A percentile compares a stretch with the other conserved stretches of the same genome.
These are phyloP conservation scores for Myrmecobius fasciatus DNA, from an alignment of 2,113 vertebrate species.

Conservation along the genomic window DNA sequence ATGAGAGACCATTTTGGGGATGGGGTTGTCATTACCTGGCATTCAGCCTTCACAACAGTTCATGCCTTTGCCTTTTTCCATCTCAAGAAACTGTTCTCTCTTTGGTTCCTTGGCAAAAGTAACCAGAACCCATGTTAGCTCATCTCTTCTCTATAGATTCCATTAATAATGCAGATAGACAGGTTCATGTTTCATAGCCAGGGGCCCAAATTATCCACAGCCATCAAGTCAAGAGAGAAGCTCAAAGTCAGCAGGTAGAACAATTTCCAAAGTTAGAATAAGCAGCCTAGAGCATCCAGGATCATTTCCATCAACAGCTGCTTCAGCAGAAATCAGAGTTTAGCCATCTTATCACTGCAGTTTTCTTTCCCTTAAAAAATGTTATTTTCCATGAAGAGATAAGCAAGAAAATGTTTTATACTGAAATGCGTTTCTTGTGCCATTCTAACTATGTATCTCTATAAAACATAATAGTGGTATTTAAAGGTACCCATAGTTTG, in stretches of 20 bases:
- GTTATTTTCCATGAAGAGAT: conserved; percentile 43
- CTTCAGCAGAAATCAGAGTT: conserved; percentile 71
- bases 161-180: conserved; percentile 50
- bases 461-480: conserved; percentile 45
- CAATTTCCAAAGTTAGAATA: conserved; percentile 63
- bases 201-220: conserved; percentile 52
- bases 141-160: conserved; percentile 29
- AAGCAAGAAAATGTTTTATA: conserved; percentile 53
- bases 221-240: conserved; percentile 56
- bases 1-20: not conserved
- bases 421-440: conserved; percentile 29
- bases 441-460: conserved; percentile 36
- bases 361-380: conserved; percentile 2
- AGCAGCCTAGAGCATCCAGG: conserved; percentile 58
- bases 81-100: conserved; percentile 30
- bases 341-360: conserved; percentile 56
- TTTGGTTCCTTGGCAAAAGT: conserved; percentile 24
- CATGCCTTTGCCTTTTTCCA: conserved; percentile 45
- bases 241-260: conserved; percentile 60
- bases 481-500: conserved; percentile 31
- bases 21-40: not conserved
- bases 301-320: conserved; percentile 65
- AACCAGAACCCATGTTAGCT: conserved; percentile 22
- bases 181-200: conserved; percentile 30
- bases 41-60: not conserved